phyloP scores from a whole-genome alignment of 2,113 vertebrate species.

The Beaufortia kweichowensis region DNA sequence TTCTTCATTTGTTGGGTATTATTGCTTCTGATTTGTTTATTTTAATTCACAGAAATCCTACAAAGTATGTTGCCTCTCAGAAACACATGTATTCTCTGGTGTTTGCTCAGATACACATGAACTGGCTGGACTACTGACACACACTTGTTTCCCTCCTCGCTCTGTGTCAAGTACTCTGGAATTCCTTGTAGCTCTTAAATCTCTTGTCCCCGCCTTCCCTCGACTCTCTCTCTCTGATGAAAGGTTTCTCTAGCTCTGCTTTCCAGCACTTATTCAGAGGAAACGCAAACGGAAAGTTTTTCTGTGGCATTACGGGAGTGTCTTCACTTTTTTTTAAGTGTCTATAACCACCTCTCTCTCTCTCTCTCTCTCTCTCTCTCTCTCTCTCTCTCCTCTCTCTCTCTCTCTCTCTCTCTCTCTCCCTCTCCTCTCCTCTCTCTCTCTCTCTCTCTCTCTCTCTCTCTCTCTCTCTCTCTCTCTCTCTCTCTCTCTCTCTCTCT shows the following conservation, averaged over 20 bases:
- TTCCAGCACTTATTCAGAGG: constrained; percentile 23
- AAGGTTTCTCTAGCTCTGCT: constrained; percentile 15
- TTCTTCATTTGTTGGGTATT: no score
- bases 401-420: constrained; percentile 1
- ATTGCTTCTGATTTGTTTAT: no score
- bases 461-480: background rate
- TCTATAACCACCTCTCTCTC: constrained; percentile 8
- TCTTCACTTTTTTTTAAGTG: constrained; percentile 27
- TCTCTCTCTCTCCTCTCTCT: background rate
- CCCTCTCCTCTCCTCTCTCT: no score
- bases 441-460: background rate
- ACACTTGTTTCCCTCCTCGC: background rate
- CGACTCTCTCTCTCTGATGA: background rate
- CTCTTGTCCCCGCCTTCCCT: constrained; percentile 17
- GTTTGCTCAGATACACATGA: constrained; percentile 1
- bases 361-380: background rate
- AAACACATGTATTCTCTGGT: no score
- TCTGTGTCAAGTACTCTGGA: constrained; percentile 16
- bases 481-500: background rate
- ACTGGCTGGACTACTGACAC: background rate
- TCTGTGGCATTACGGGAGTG: constrained; percentile 24
- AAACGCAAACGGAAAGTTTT: constrained; percentile 45
- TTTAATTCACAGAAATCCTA: no score
- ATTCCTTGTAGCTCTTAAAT: constrained; percentile 32
- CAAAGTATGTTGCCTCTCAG: no score